These are phyloP conservation scores for Phenacoccus solenopsis DNA, from an alignment of 1,140 invertebrate species.

Conservation along the genomic window DNA sequence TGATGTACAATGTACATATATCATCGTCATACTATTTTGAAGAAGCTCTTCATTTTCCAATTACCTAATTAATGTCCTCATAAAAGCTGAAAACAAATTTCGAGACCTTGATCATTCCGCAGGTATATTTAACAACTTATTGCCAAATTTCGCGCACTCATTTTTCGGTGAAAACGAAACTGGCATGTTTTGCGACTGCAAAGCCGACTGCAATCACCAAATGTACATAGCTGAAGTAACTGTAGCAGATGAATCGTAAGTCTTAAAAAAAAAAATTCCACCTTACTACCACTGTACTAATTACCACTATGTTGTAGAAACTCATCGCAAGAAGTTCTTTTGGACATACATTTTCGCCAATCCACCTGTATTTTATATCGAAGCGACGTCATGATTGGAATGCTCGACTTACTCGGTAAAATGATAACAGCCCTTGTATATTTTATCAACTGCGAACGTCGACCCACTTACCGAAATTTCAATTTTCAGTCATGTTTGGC, in stretches of 20 bases:
- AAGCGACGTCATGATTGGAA: slow-evolving; percentile 27
- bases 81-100: too few species aligned
- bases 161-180: slow-evolving; percentile 23
- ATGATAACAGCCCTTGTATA: too few species aligned
- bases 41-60: too few species aligned
- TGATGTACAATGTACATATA: too few species aligned
- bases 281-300: neutral
- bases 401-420: slow-evolving; percentile 29
- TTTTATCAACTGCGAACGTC: too few species aligned
- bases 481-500: slow-evolving; percentile 26
- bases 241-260: slow-evolving; percentile 21
- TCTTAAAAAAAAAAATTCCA: neutral
- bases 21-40: too few species aligned
- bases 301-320: slow-evolving; percentile 16
- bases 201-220: slow-evolving; percentile 27
- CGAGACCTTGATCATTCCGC: too few species aligned
- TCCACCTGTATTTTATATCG: slow-evolving; percentile 26
- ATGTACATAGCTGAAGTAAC: slow-evolving; percentile 26
- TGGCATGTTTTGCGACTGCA: slow-evolving; percentile 27
- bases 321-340: slow-evolving; percentile 18
- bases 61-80: too few species aligned
- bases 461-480: too few species aligned
- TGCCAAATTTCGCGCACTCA: slow-evolving; percentile 19
- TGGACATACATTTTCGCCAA: slow-evolving; percentile 27
- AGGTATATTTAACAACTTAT: slow-evolving; percentile 27